Evolutionary conservation across 2,113 vertebrate species (phyloP), one percentile per base, ranked within the genome.

Genomic region (Sebastes fasciatus): DNA sequence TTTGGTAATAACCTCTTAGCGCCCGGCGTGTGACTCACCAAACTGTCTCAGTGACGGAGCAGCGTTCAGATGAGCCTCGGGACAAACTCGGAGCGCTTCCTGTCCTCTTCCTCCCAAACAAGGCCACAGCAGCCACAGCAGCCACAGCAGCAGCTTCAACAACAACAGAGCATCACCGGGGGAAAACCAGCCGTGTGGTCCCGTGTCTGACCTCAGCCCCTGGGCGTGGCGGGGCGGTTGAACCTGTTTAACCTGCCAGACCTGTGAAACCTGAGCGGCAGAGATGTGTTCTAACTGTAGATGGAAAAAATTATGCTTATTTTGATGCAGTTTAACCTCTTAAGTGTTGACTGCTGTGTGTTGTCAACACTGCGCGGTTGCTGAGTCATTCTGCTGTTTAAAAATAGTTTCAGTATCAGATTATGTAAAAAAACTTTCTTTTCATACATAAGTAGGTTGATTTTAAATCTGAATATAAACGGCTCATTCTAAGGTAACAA

Each of bases 1-100:
- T 89, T 79, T 87, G 78, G 82, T 84, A 48, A 84, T 21, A 63
- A 52, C 26, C 6, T 81, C 64, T 46, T 16, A 1, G 19, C 4
- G 1, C 55, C 9, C 23, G 34, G 13, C 52, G 14, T 66, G 74
- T 86, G 83, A 86, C 62, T 86, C 83, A 58, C 83, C 49, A 62
- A 63, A 66, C 48, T 48, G 40, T 34, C 2, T 73, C 21, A 42
- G 75, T 64, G 77, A 62, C 8, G 8, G 13, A 23, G 48, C 72
- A n/a, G 42, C 6, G 14, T 77, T 86, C 9, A 74, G 74, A 74
- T 46, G 34, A 79, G 23, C 48, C 51, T 54, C 12, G 6, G 55
- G 72, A 62, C 57, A 76, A 9, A 65, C 67, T 61, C 0, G 10
- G 21, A 48, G 43, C 67, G 43, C 62, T 79, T 80, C 57, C 26